Evolutionary conservation across 1,140 invertebrate genomes (phyloP).

Genomic region (Carposina sasakii): DNA sequence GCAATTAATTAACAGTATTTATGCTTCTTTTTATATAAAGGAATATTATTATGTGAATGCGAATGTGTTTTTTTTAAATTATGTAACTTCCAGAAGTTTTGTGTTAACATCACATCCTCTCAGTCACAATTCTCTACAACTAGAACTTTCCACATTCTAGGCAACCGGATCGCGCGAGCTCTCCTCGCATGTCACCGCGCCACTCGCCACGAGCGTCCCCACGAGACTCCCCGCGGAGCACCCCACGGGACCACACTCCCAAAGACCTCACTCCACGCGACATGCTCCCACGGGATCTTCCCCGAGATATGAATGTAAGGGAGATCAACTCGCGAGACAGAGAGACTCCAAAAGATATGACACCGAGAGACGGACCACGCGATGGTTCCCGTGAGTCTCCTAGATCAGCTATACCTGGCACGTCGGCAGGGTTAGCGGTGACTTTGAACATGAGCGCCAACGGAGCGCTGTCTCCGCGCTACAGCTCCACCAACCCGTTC

Average conservation of each 20-base stretch:
- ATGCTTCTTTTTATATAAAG: too few relatives aligned
- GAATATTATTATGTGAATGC: too few relatives aligned
- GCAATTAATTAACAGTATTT: too few relatives aligned
- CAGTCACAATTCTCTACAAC: too few relatives aligned
- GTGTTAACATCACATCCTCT: too few relatives aligned
- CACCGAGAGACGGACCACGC: too few relatives aligned
- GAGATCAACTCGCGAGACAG: constrained; percentile 15
- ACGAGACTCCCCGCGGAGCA: constrained; percentile 49
- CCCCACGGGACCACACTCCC: constrained; percentile 49
- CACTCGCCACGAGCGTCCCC: constrained; percentile 42
- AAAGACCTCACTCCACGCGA: constrained; percentile 36
- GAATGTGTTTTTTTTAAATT: too few relatives aligned
- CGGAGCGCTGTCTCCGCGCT: constrained; percentile 54
- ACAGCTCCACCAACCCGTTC: constrained; percentile 75
- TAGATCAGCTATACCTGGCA: constrained; percentile 70
- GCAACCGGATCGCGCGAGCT: constrained; percentile 27
- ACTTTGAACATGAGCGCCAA: constrained; percentile 68
- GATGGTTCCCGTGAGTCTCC: constrained; percentile 48
- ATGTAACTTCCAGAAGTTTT: too few relatives aligned
- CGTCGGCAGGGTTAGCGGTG: constrained; percentile 74
- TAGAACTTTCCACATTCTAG: too few relatives aligned
- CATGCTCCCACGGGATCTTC: constrained; percentile 13
- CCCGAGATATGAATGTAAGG: constrained; percentile 31
- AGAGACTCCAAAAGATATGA: too few relatives aligned
- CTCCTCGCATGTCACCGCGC: constrained; percentile 30